phyloP scores from a whole-genome alignment of 2,797 vertebrate species.

The Astyanax mexicanus region DNA sequence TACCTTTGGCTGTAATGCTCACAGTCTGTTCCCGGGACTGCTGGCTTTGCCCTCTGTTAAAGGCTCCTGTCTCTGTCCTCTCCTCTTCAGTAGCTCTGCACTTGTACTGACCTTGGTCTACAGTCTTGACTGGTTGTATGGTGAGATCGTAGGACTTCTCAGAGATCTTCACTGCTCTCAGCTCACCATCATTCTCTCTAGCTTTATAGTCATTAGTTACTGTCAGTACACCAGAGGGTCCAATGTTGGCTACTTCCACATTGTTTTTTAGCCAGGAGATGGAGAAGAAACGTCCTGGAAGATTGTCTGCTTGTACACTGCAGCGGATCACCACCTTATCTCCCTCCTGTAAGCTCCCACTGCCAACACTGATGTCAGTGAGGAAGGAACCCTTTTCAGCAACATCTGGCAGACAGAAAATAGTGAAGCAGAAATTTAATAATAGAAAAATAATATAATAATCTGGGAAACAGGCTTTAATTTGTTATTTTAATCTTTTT shows the following conservation, averaged over 20 bases:
- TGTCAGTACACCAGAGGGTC: constrained; percentile 75
- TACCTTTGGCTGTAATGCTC: constrained; percentile 70
- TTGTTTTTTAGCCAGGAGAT: constrained; percentile 75
- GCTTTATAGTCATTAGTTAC: constrained; percentile 64
- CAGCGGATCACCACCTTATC: constrained; percentile 78
- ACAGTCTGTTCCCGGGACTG: constrained; percentile 65
- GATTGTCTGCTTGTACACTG: constrained; percentile 59
- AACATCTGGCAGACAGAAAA: constrained; percentile 53
- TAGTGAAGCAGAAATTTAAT: background rate
- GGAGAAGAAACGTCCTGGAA: constrained; percentile 69
- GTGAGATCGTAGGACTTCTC: constrained; percentile 74
- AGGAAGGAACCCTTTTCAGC: constrained; percentile 65
- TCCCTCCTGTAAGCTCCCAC: constrained; percentile 70
- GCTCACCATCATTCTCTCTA: constrained; percentile 70
- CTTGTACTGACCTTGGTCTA: constrained; percentile 80
- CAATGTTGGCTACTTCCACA: constrained; percentile 70
- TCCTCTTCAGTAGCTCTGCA: constrained; percentile 78
- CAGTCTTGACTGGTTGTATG: constrained; percentile 68
- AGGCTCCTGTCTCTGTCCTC: constrained; percentile 56
- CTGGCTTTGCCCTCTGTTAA: constrained; percentile 63
- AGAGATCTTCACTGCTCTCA: constrained; percentile 72
- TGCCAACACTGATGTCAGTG: constrained; percentile 63
- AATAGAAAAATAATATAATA: too few species aligned
- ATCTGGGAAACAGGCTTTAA: too few species aligned
- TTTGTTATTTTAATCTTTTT: too few species aligned